Percentiles rank a stretch among this genome's conserved stretches.
These are phyloP conservation scores for Ophraella communa DNA, from an alignment of 2,888 invertebrate genomes.

Conservation along the genomic window DNA sequence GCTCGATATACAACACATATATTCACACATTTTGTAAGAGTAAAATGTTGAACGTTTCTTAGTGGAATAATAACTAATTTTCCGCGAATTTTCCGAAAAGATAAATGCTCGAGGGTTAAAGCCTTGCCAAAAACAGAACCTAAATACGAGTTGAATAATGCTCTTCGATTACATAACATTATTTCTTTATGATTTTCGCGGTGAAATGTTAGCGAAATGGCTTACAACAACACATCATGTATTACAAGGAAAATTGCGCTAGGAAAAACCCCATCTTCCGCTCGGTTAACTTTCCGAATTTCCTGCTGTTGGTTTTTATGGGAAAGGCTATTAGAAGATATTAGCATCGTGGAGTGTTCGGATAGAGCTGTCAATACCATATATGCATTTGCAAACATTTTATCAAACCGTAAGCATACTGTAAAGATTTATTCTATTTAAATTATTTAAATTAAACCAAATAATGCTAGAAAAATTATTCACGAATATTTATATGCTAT, in stretches of 20 bases:
- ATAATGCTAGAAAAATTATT: too few relatives aligned
- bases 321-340: conserved; percentile 51
- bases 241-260: conserved; percentile 55
- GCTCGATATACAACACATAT: background rate
- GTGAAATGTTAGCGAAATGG: conserved; percentile 24
- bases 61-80: conserved; percentile 31
- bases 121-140: conserved; percentile 31
- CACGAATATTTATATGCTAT: too few relatives aligned
- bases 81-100: conserved; percentile 29
- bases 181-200: conserved; percentile 33
- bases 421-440: conserved; percentile 18
- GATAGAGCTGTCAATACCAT: conserved; percentile 45
- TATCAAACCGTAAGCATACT: too few relatives aligned
- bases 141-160: conserved; percentile 32
- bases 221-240: conserved; percentile 49
- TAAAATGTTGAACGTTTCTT: conserved; percentile 10
- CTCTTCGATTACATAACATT: conserved; percentile 35
- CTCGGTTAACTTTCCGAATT: conserved; percentile 53
- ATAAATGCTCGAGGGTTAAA: conserved; percentile 33
- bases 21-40: conserved; percentile 17
- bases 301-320: conserved; percentile 53
- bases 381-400: too few relatives aligned
- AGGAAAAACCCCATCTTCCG: conserved; percentile 51
- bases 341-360: conserved; percentile 45
- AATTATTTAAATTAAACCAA: too few relatives aligned